phyloP scores from a whole-genome alignment of 2,888 invertebrate genomes.

The Archips crataeganus region DNA sequence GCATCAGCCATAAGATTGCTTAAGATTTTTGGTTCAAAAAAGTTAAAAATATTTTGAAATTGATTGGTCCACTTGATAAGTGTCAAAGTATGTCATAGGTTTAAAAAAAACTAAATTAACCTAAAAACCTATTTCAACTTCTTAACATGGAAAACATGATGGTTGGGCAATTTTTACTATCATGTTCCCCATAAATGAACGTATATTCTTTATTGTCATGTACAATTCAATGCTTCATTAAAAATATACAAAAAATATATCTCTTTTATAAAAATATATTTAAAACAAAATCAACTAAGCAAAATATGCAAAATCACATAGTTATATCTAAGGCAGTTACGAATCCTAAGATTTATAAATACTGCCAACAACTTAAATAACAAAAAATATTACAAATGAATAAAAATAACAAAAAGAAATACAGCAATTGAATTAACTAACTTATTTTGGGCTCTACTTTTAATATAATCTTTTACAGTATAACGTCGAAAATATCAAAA shows the following conservation, averaged over 20 bases:
- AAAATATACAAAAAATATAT: conserved; percentile 34
- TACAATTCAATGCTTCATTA: conserved; percentile 42
- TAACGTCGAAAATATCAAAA: not conserved
- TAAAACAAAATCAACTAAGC: conserved; percentile 31
- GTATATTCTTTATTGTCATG: conserved; percentile 49
- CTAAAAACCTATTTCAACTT: conserved; percentile 41
- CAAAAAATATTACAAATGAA: not conserved
- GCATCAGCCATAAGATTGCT: conserved; percentile 78
- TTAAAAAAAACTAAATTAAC: conserved; percentile 43
- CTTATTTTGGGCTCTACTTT: conserved; percentile 34
- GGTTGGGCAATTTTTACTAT: conserved; percentile 49
- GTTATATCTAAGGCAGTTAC: conserved; percentile 58
- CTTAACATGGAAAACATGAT: conserved; percentile 31
- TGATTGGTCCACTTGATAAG: conserved; percentile 55
- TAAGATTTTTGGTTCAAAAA: conserved; percentile 73
- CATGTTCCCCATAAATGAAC: conserved; percentile 53
- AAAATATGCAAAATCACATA: conserved; percentile 41
- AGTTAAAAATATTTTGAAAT: conserved; percentile 47
- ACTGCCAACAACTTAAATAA: conserved; percentile 34
- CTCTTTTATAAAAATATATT: conserved; percentile 35
- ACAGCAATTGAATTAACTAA: conserved; percentile 45
- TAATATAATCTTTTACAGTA: not conserved
- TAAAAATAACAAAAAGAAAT: conserved; percentile 2
- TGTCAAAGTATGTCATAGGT: not conserved
- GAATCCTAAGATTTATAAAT: conserved; percentile 41